Base-by-base conservation (phyloP, 2,888 invertebrate genomes). In the Ichneumoninae sp. region DNA sequence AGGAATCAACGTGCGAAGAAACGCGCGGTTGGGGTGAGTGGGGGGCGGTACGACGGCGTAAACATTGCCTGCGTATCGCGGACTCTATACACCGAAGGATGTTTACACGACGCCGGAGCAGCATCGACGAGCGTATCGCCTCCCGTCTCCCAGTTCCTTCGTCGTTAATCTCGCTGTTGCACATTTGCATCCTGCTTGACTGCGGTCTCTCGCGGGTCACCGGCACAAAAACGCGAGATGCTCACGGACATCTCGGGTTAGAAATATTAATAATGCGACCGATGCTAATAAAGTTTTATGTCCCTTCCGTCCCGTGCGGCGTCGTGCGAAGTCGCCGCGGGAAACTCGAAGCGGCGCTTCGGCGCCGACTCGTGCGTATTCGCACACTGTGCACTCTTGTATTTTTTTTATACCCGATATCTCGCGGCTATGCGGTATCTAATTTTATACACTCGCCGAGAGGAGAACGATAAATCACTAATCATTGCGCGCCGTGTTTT, bases 41-140 rank as follows among this genome's bases (percentile, higher is more conserved):
- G 10, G 47, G 47, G 33, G 75, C n/a, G 26, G 26, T 52, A 65
- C 36, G 71, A 52, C 19, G 66, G 44, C 50, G 80, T 76, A 83
- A 83, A 83, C 80, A 83, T 76, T 33, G 70, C 33, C n/a, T 57
- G n/a, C 50, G 65, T 83, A 76, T 80, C 60, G 69, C 75, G 65
- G 77, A 78, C 65, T 74, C 50, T 33, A 63, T 63, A 63, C 68
- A 69, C 63, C 52, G 52, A 73, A 84, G 73, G 70, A 82, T 82
- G 82, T 84, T 84, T 82, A 82, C 78, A 74, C 78, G 69, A 70
- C 54, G 69, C 54, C 47, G 50, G 54, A 60, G 52, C 44, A 47
- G 63, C 69, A 84, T 83, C 73, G 73, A 77, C 70, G 73, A 75
- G 54, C 79, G 33, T 71, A 78, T 78, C 60, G 75, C 75, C 65